These are phyloP conservation scores for Tipula vernalis DNA, from an alignment of 2,888 invertebrate species.

Conservation along the genomic window DNA sequence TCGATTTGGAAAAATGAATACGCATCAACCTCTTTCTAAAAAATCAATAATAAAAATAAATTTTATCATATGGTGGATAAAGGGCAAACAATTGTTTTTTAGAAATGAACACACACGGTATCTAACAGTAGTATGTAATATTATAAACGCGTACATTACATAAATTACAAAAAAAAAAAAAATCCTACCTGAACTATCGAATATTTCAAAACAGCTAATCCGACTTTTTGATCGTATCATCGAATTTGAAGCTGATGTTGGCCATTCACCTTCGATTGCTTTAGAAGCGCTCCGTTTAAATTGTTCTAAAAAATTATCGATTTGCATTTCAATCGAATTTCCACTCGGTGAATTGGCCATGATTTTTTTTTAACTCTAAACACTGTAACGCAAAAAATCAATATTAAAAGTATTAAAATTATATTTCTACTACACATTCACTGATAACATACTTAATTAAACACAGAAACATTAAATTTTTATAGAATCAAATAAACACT, in stretches of 20 bases:
- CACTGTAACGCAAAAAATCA: background rate
- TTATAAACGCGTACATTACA: no score
- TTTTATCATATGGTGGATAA: background rate
- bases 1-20: background rate
- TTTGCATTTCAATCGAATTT: constrained; percentile 66
- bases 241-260: constrained; percentile 20
- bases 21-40: background rate
- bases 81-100: background rate
- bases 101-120: background rate
- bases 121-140: no score
- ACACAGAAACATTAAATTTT: no score
- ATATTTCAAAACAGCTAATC: constrained; percentile 29
- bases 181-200: constrained; percentile 25
- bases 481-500: no score
- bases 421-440: no score
- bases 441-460: no score
- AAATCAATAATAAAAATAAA: background rate
- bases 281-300: constrained; percentile 68
- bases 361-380: background rate
- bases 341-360: constrained; percentile 9
- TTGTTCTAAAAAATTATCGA: constrained; percentile 73
- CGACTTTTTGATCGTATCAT: constrained; percentile 24
- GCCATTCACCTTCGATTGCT: constrained; percentile 54
- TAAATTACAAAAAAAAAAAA: no score
- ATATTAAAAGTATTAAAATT: no score